Base-by-base conservation (phyloP, 2,113 vertebrate genomes). In the Myxocyprinus asiaticus region DNA sequence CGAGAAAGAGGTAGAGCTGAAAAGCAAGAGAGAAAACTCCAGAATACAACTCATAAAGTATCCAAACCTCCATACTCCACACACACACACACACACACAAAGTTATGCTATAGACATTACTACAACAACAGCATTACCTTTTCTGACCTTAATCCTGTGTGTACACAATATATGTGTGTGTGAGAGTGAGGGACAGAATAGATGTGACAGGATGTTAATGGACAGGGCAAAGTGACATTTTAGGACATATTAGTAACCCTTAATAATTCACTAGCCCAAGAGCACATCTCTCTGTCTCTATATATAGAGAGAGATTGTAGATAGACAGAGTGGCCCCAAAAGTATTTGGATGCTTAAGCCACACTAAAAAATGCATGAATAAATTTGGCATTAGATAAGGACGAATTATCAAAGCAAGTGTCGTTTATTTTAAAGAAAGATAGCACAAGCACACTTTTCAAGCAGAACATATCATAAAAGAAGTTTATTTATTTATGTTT, bases 181-280 rank as follows among this genome's bases (percentile, higher is more conserved):
- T 50, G 15, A 51, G 4, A 5, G 22, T 9, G 64, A 77, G 42
- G 17, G 65, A 59, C 0, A 17, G 51, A 45, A 33, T 33, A 33
- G 55, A 69, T 92, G 90, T 92, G 93, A 93, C 92, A 92, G 22
- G 90, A 77, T 53, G 89, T 88, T 93, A 93, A 93, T 92, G 90
- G 91, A 92, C 88, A 86, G 89, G 88, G 91, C 90, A 65, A 76
- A 76, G 1, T 55, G 73, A 65, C 73, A 76, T 76, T 76, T 76
- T 64, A 92, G 89, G 88, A 91, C 88, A 90, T 90, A 94, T 94
- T 92, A 93, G 92, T 90, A 90, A 91, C 91, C 88, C 87, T 93
- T 91, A 94, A 93, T 93, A 93, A 93, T 93, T 93, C 90, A 93
- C 88, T 43, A 90, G 82, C 59, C 77, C 83, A 85, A 86, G 86